Base-by-base conservation (phyloP, 2,888 invertebrate species). In the Sarcophaga caerulescens region DNA sequence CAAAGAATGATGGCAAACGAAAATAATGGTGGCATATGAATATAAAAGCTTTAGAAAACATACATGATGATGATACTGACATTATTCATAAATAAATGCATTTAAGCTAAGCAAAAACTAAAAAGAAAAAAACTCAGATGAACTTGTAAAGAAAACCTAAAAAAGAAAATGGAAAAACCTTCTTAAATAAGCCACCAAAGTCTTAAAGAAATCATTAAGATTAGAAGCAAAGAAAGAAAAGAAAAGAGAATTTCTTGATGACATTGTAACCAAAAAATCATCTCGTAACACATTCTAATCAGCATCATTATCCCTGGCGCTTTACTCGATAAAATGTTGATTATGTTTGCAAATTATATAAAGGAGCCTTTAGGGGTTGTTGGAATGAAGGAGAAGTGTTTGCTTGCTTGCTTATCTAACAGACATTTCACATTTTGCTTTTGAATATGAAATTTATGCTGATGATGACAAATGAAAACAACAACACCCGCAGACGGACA, bases 51-150 rank as follows among this genome's bases (percentile, higher is more conserved):
- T 35, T 35, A 45, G 45, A 60, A 52, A 73, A 76, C 71, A 77
- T 66, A 77, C 60, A 81, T 77, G 35, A 35, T 35, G 35, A 35
- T 35, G 85, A 81, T 69, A 75, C 78, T 75, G 73, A 81, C 73
- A 85, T 78, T 74, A 74, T 81, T 78, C 21, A 77, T 57, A 23
- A 75, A 65, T 60, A 74, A 84, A 84, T 79, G 71, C 71, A 84
- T 68, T 81, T 84, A 65, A 79, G 65, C 65, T 65, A 0, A 59
- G 4, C 14, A 6, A 47, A 47, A 65, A 63, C 35, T 57, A 23
- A 59, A 73, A 66, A 35, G 0, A 6, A 25, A 52, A 25, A 5
- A 23, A n/a, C 8, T 10, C 8, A 35, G 2, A 8, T 35, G 35
- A 35, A 35, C 35, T 35, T 35, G 35, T 35, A 35, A 35, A 35